Evolutionary conservation across 92 coral and sea anemone genomes (phyloP), one percentile per base, ranked within the genome.

Genomic region (Epizoanthus ramosus): DNA sequence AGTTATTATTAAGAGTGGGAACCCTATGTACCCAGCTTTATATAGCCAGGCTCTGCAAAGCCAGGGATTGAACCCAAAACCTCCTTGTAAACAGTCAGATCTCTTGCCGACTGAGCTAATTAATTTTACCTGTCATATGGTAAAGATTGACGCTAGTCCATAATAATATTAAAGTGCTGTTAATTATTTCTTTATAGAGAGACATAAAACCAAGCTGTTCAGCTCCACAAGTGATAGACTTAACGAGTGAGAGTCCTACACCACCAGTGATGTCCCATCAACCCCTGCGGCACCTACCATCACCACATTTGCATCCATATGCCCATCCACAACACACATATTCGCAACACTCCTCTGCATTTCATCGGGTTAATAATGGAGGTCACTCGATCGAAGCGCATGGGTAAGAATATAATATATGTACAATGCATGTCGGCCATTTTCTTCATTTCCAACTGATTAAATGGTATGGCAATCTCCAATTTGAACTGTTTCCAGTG

Each of bases 281-380:
- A 61, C 97, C 94, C 23, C 85, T 91, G 43, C 88, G 91, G 57
- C 97, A 93, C 83, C 72, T 93, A 89, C 94, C 97, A 10, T 88
- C 87, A 37, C 87, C 91, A 68, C 86, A 69, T 33, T 57, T 67
- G 67, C 85, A 67, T 66, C 67, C 85, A 3, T 67, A 69, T 69
- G n/a, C 75, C 8, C 75, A 67, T 69, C 41, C 85, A 16, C 75
- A 85, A 18, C 87, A 86, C 86, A 52, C 87, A 39, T 93, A 92
- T 59, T 88, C 88, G 21, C 85, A 85, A 14, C 95, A 91, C 80
- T 93, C 97, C 9, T 93, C 98, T 47, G 98, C 98, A 22, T 93
- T 93, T 57, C 98, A 93, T 79, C 91, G 95, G 75, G 98, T 93
- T 25, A 86, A 80, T 52, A 80, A 87, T 69, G 87, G 87, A 28